Conservation (phyloP, 2,888 invertebrate genomes). For the Orchesella flavescens region DNA sequence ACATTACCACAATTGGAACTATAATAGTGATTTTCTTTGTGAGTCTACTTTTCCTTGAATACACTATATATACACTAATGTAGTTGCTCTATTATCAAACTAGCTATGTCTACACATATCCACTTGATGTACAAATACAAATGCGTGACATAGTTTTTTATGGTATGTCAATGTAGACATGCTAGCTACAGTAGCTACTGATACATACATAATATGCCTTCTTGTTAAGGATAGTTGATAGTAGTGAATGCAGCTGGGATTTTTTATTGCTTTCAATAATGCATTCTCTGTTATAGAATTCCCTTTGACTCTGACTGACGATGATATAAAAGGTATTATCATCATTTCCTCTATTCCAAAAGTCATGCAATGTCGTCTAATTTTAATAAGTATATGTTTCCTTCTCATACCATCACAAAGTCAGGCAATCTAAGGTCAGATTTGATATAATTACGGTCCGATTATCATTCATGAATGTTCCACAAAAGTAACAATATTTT, state of each 20-base stretch:
- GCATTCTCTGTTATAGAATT: background rate
- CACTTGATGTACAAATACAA: constrained; percentile 11
- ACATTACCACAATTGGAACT: background rate
- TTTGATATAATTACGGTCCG: constrained; percentile 23
- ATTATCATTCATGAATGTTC: constrained; percentile 7
- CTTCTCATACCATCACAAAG: background rate
- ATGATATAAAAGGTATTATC: background rate
- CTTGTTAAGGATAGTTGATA: too few species aligned
- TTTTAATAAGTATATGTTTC: constrained; percentile 40
- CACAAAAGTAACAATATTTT: background rate
- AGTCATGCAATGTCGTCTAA: constrained; percentile 54
- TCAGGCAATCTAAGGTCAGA: constrained; percentile 36
- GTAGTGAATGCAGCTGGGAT: background rate
- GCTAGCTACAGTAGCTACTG: background rate
- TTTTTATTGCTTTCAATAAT: background rate
- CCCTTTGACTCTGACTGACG: too few species aligned
- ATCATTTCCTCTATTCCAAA: background rate
- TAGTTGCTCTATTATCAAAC: background rate
- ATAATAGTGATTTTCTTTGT: background rate
- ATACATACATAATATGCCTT: too few species aligned
- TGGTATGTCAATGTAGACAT: background rate
- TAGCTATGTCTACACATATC: background rate
- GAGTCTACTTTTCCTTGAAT: background rate
- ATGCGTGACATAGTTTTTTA: constrained; percentile 5
- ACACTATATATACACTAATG: background rate